Evolutionary conservation across 2,797 vertebrate genomes (phyloP), one percentile per base, ranked within the genome.

Genomic region (Percopsis omiscomaycus): DNA sequence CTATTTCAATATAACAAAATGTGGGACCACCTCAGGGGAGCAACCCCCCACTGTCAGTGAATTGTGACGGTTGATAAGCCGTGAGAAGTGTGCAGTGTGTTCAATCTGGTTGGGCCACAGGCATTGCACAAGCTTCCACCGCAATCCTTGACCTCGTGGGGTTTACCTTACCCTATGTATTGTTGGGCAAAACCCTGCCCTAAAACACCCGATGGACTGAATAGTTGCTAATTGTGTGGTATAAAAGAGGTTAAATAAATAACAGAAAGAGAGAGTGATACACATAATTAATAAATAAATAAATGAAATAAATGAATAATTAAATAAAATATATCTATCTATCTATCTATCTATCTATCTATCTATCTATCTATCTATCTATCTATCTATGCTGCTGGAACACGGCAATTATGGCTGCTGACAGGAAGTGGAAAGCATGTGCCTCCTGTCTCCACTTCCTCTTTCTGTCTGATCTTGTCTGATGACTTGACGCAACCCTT

Each of bases 61-160:
- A 49, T 59, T 73, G 62, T 76, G 78, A 91, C 88, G 80, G 75
- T 78, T 83, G 90, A 90, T 89, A 88, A 89, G 84, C 61, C 67
- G 58, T 70, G 73, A 78, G 77, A 87, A 78, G 48, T 59, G 37
- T 57, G 69, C 71, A 47, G 68, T 59, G 69, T 66, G 78, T 74
- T 70, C 60, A 69, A 59, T 62, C 61, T 22, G 12, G 71, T 61
- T 60, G 54, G 86, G 86, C 84, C 87, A 89, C 88, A 89, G 87
- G 84, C 83, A 60, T 79, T 14, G 81, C 77, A 66, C 45, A 13
- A 54, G 75, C 59, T 69, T 42, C 37, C 6, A 9, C 37, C 37
- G 8, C 37, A 42, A 22, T 22, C 22, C 22, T 42, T 42, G 37
- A 42, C 37, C 37, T 42, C 37, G 10, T 42, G 37, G 68, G 74